Evolutionary conservation across 30 jellyfish, hydroid and myxozoan genomes (phyloP).

Genomic region (Catostylus mosaicus): DNA sequence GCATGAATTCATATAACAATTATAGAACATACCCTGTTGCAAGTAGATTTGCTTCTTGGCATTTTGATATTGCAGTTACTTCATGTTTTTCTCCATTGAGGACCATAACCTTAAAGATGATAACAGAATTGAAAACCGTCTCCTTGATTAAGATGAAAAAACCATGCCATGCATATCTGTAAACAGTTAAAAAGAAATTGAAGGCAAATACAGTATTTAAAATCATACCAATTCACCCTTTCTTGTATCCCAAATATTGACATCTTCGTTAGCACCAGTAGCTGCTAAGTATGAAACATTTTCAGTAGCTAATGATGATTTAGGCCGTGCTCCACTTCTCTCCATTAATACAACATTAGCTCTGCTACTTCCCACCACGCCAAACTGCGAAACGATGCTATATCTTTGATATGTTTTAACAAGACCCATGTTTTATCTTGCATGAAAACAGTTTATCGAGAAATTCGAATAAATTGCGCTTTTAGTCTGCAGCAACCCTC

Average conservation of each 20-base stretch:
- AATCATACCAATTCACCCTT: slow-evolving; percentile 86
- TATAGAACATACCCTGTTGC: slow-evolving; percentile 93
- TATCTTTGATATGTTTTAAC: slow-evolving; percentile 91
- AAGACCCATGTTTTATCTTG: slow-evolving; percentile 39
- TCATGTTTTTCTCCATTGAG: slow-evolving; percentile 81
- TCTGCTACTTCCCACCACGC: slow-evolving; percentile 91
- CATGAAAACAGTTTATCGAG: neutral
- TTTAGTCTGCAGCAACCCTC: neutral
- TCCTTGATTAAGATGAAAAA: no score
- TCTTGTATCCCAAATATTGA: slow-evolving; percentile 89
- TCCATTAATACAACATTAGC: slow-evolving; percentile 59
- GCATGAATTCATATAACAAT: neutral
- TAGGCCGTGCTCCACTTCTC: slow-evolving; percentile 19
- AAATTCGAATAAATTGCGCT: no score
- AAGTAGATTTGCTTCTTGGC: slow-evolving; percentile 43
- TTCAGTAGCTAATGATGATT: slow-evolving; percentile 5
- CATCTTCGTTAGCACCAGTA: slow-evolving; percentile 92
- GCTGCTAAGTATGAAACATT: slow-evolving; percentile 55
- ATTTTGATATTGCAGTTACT: slow-evolving; percentile 82
- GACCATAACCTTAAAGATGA: slow-evolving; percentile 55
- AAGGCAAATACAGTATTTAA: no score
- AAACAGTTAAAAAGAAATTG: no score
- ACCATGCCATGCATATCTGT: no score
- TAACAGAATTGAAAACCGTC: no score
- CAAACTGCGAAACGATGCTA: slow-evolving; percentile 82